Base-by-base conservation (phyloP, 2,113 vertebrate genomes). In the Oryzias woworae region DNA sequence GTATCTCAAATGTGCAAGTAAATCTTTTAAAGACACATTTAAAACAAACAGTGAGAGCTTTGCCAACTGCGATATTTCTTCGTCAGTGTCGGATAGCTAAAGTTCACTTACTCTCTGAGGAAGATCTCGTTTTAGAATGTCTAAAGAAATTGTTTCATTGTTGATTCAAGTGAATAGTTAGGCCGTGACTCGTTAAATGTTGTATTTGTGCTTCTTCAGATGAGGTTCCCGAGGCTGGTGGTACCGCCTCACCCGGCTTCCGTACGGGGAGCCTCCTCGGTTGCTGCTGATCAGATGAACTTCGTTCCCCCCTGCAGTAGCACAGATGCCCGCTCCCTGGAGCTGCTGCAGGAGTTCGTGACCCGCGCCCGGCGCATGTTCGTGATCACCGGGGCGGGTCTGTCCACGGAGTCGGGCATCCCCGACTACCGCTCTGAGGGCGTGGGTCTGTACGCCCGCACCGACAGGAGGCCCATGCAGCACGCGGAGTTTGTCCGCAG, bases 321-420 rank as follows among this genome's bases (percentile, higher is more conserved):
- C 45, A 58, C 91, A 3, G 91, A 94, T 41, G 86, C 84, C 0
- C 7, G 7, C 8, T 91, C 91, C 5, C 75, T 96, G 36, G 88
- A 94, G 71, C 87, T 92, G 68, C 90, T 99, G 64, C 96, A 96
- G 81, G 80, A 0, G 26, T 98, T 98, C 49, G 70, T 99, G 64
- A 90, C 77, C 10, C 83, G 71, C 24, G 90, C 95, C 74, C 90
- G 82, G 56, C 91, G 85, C 23, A 88, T 99, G 53, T 94, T 99
- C 17, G 92, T 96, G 1, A 89, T 99, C 80, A 96, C 91, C 0
- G 97, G 97, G 20, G 97, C 97, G 0, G 97, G 97, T 2, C 86
- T 99, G 17, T 99, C 97, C 0, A 99, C 97, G 0, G 97, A 99
- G 75, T 99, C 97, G 0, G 97, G 97, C 24, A 98, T 99, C 77